Conservation (phyloP, 2,113 vertebrate species). For the Okapia johnstoni region DNA sequence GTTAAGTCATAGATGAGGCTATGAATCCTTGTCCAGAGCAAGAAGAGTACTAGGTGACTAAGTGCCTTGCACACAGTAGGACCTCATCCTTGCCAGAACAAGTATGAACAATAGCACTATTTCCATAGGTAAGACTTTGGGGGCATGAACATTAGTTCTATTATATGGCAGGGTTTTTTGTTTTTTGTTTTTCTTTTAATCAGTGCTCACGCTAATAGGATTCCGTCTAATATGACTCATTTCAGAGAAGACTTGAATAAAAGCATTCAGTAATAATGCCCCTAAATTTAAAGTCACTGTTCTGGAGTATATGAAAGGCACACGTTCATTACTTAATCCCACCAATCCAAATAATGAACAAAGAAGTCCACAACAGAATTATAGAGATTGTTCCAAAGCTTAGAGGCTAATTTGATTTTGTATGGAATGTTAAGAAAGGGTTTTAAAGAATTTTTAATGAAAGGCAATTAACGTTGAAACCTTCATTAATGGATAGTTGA, state of each 20-base stretch:
- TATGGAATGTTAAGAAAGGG: conserved; percentile 56
- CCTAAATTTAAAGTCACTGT: conserved; percentile 20
- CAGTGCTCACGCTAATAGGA: neutral
- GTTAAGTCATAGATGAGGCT: neutral
- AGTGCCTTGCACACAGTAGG: neutral
- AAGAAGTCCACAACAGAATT: conserved; percentile 48
- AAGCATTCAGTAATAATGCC: neutral
- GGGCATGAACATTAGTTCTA: neutral
- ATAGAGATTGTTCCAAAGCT: conserved; percentile 62
- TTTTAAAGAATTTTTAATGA: conserved; percentile 75
- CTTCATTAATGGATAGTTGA: conserved; percentile 70
- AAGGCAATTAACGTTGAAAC: conserved; percentile 74
- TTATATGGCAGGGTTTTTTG: neutral
- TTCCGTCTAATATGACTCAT: conserved; percentile 31
- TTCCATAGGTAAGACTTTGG: neutral
- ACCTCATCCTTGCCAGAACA: neutral
- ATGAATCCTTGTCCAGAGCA: neutral
- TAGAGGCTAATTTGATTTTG: conserved; percentile 71
- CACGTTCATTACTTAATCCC: conserved; percentile 46
- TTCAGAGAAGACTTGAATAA: conserved; percentile 38
- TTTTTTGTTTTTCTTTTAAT: neutral
- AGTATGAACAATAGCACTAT: neutral
- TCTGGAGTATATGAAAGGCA: conserved; percentile 48
- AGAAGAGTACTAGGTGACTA: neutral
- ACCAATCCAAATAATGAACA: conserved; percentile 63